phyloP scores from a whole-genome alignment of 2,888 invertebrate genomes.

The Athalia rosae region DNA sequence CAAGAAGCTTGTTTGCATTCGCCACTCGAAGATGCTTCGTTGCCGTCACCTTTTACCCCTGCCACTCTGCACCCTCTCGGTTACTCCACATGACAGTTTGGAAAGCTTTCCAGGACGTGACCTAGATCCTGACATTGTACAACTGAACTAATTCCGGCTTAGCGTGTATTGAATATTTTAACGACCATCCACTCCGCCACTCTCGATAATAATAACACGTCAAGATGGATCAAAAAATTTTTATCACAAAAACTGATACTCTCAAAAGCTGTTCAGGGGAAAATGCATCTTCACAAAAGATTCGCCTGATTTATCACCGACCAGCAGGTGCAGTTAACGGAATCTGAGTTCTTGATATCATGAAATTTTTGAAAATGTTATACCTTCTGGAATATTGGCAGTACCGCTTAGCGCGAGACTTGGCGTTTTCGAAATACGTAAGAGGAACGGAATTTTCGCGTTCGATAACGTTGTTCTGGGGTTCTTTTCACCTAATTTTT shows the following conservation, averaged over 20 bases:
- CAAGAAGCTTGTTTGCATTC: constrained; percentile 17
- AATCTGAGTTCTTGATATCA: neutral
- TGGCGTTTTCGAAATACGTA: too few species aligned
- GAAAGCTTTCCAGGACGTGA: constrained; percentile 34
- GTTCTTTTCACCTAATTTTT: too few species aligned
- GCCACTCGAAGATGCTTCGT: constrained; percentile 15
- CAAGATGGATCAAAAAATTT: too few species aligned
- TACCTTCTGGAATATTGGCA: too few species aligned
- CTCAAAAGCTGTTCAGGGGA: too few species aligned
- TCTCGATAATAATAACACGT: neutral
- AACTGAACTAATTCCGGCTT: constrained; percentile 26
- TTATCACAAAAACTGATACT: too few species aligned
- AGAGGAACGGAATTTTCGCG: too few species aligned
- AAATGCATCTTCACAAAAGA: neutral
- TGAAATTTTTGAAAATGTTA: neutral
- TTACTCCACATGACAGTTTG: constrained; percentile 5
- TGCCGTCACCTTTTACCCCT: neutral
- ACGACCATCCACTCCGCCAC: constrained; percentile 25
- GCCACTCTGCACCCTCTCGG: neutral
- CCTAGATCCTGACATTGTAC: constrained; percentile 24
- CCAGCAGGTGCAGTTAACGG: neutral
- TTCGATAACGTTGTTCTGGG: too few species aligned
- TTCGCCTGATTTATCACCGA: neutral
- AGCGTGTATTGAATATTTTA: constrained; percentile 38
- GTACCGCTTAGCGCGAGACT: too few species aligned